A percentile compares a stretch with the other conserved stretches of the same genome.
phyloP scores from a whole-genome alignment of 1,140 invertebrate species.

The Sweltsa coloradensis region DNA sequence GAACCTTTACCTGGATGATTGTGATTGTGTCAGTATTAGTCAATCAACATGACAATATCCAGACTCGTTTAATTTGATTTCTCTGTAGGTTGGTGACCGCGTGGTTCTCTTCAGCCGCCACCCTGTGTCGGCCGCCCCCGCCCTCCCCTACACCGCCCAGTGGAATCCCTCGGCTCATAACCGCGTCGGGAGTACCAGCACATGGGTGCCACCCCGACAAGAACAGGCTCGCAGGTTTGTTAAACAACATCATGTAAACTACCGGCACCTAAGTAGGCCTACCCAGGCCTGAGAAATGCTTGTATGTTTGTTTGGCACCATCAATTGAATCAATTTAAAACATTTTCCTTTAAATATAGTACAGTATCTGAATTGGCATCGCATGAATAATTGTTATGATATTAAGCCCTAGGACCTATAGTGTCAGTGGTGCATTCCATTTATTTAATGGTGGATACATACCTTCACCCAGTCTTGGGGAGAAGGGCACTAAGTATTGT shows the following conservation, averaged over 20 bases:
- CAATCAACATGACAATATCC: neutral
- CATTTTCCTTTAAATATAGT: too few species aligned
- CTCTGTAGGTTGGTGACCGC: conserved; percentile 30
- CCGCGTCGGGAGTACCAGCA: conserved; percentile 14
- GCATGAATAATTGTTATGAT: too few species aligned
- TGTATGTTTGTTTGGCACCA: too few species aligned
- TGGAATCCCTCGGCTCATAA: conserved; percentile 13
- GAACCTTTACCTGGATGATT: too few species aligned
- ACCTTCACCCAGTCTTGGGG: too few species aligned
- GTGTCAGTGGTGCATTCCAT: too few species aligned
- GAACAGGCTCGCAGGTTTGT: neutral
- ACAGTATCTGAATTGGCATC: too few species aligned
- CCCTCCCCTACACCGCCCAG: conserved; percentile 17
- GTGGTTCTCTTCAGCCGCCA: conserved; percentile 33
- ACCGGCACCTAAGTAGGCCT: neutral
- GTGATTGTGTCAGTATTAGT: conserved; percentile 7
- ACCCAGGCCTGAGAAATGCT: too few species aligned
- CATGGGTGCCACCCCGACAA: conserved; percentile 22
- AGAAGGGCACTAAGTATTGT: too few species aligned
- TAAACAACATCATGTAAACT: neutral
- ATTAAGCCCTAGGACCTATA: too few species aligned
- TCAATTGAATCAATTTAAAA: too few species aligned
- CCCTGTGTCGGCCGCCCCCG: conserved; percentile 12
- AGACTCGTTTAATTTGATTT: conserved; percentile 12
- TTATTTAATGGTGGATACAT: too few species aligned